Evolutionary conservation across 2,113 vertebrate species (phyloP).

Genomic region (Orientallactaga bullata): DNA sequence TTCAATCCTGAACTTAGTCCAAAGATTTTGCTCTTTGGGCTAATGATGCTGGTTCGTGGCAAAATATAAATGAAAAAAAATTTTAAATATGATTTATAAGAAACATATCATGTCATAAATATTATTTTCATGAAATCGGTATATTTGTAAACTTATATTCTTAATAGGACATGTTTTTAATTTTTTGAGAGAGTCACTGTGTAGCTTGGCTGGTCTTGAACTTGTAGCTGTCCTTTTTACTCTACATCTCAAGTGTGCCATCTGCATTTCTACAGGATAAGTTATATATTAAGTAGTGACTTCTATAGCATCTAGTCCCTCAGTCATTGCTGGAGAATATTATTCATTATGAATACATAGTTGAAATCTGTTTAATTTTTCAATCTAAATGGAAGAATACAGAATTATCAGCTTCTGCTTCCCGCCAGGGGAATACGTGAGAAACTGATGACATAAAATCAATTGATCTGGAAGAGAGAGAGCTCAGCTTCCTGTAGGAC

Average conservation of each 20-base stretch:
- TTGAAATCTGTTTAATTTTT: conserved; percentile 30
- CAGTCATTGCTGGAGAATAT: not conserved
- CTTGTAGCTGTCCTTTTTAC: not conserved
- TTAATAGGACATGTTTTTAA: not conserved
- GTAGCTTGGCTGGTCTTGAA: too few species aligned
- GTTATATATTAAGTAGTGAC: not conserved
- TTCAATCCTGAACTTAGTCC: not conserved
- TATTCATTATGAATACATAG: not conserved
- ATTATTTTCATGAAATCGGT: not conserved
- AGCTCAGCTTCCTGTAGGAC: not conserved
- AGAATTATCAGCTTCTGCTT: not conserved
- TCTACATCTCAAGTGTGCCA: not conserved
- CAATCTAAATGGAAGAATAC: not conserved
- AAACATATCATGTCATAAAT: not conserved
- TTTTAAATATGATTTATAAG: not conserved
- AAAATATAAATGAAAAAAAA: not conserved
- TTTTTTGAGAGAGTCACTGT: not conserved
- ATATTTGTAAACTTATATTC: not conserved
- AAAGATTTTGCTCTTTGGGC: not conserved
- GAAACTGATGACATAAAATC: not conserved
- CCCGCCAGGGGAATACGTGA: not conserved
- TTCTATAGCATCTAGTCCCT: not conserved
- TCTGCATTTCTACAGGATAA: not conserved
- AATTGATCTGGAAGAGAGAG: not conserved
- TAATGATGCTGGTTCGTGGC: not conserved